Evolutionary conservation across 2,888 invertebrate genomes (phyloP).

Genomic region (Tuta absoluta): DNA sequence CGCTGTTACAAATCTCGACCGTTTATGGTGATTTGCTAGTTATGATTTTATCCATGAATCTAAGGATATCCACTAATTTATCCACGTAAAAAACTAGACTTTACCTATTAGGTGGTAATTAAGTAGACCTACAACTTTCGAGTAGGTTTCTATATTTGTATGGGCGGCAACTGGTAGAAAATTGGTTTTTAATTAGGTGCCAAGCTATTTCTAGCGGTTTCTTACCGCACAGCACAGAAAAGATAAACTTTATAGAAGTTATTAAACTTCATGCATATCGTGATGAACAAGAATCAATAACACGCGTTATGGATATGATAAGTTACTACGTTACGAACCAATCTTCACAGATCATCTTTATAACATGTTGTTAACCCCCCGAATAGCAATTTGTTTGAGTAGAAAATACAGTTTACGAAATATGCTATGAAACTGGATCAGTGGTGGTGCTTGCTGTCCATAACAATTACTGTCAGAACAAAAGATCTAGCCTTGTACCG

Average conservation of each 20-base stretch:
- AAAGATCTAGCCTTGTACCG: constrained; percentile 55
- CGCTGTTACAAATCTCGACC: no score
- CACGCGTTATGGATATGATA: no score
- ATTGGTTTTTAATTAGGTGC: not conserved
- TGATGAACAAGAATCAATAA: not conserved
- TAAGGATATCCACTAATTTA: no score
- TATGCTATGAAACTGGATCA: constrained; percentile 10
- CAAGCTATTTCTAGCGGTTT: not conserved
- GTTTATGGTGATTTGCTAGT: no score
- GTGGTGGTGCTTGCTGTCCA: constrained; percentile 48
- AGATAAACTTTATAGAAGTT: no score
- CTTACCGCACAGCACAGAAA: no score
- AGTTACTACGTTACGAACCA: no score
- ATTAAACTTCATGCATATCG: no score
- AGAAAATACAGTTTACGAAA: not conserved
- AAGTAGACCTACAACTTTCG: not conserved
- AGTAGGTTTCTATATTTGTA: constrained; percentile 20
- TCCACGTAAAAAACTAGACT: no score
- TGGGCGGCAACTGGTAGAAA: not conserved
- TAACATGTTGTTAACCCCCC: not conserved
- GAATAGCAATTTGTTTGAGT: not conserved
- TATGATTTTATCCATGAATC: no score
- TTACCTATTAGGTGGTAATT: no score
- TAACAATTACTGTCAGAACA: constrained; percentile 76
- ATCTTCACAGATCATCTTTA: no score